Base-by-base conservation (phyloP, 1,140 invertebrate species). In the Pseudomyrmex sp. region DNA sequence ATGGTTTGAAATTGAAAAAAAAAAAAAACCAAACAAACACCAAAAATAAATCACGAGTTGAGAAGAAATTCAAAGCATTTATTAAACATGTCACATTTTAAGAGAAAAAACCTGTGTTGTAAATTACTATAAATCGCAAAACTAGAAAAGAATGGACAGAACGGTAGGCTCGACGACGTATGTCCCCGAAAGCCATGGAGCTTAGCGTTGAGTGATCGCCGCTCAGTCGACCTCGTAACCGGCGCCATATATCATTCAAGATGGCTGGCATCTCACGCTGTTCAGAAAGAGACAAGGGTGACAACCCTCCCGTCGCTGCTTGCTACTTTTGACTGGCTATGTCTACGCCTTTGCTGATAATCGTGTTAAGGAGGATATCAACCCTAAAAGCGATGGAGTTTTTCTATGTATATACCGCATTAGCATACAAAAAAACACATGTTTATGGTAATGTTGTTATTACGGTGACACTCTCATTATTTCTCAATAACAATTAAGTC, bases 161-260 rank as follows among this genome's bases (percentile, higher is more conserved):
- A 84, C 74, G 69, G 74, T 76, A 88, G 84, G 85, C 79, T 74
- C 70, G 88, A 80, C 85, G 88, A 89, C 87, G 88, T 72, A 85
- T 89, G 88, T 89, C 88, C 87, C 87, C 88, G 85, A 89, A 89
- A 89, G 88, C 88, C 87, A 85, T 84, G 82, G 87, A 89, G 88
- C 87, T 89, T 80, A 89, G 82, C 88, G 87, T 89, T 95, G 94
- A 95, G 93, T 94, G 94, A 94, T 94, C 94, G 93, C 93, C 93
- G 94, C 92, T 91, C 89, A 91, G 93, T 93, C 93, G 92, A 93
- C 93, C 93, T 93, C 91, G 91, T 94, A 94, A 94, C 94, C 93
- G 93, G 92, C 92, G 93, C 94, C 93, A 95, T 95, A 94, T 93
- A 94, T 95, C 94, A 95, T 95, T 94, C 94, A 94, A 94, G 92